Conservation (phyloP, 2,888 invertebrate species). For the Linyphia triangularis region DNA sequence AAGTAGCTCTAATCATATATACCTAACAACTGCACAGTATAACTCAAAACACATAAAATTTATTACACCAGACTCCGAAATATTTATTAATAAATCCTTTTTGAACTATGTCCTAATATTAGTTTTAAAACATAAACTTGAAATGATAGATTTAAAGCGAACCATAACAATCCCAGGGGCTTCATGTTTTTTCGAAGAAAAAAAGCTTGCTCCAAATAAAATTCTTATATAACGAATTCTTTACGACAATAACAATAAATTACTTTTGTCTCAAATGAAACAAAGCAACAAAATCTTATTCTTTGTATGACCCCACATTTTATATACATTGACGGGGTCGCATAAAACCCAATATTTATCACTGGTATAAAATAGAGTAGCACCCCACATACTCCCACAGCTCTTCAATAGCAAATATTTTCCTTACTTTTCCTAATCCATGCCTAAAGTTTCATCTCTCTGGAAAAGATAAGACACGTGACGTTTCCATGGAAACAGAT, state of each 20-base stretch:
- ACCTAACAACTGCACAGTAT: too few species aligned
- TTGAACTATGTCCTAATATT: conserved; percentile 25
- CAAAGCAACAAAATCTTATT: neutral
- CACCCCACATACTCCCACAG: neutral
- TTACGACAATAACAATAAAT: conserved; percentile 65
- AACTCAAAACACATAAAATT: neutral
- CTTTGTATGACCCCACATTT: conserved; percentile 38
- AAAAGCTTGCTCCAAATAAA: conserved; percentile 15
- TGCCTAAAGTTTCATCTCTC: conserved; percentile 71
- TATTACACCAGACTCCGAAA: neutral
- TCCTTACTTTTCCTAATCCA: conserved; percentile 71
- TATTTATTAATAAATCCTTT: neutral
- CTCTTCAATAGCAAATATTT: conserved; percentile 67
- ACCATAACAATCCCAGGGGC: conserved; percentile 23
- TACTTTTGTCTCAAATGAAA: conserved; percentile 34
- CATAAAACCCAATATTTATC: conserved; percentile 69
- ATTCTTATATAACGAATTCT: conserved; percentile 21
- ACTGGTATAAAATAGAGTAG: conserved; percentile 54
- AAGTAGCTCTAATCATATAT: too few species aligned
- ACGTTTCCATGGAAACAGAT: conserved; percentile 47
- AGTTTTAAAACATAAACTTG: neutral
- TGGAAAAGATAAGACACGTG: conserved; percentile 66
- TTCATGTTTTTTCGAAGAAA: neutral
- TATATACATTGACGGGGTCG: conserved; percentile 47
- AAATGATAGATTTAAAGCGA: conserved; percentile 36